These are phyloP conservation scores for Melanitta fusca DNA, from an alignment of 2,797 vertebrate species.

Conservation along the genomic window DNA sequence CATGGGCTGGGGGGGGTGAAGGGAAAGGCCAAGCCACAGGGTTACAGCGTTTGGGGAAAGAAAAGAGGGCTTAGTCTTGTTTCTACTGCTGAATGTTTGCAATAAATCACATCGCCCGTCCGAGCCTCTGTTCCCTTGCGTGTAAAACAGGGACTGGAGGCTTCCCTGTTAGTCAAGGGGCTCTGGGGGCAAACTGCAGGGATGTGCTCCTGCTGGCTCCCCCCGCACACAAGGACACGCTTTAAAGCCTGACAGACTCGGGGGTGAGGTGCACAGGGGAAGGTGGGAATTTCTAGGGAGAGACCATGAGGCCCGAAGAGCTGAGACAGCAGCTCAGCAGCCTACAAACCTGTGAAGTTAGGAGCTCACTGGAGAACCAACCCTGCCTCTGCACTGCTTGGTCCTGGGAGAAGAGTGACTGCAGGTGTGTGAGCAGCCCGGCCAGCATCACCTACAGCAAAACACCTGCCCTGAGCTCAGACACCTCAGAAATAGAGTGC, in stretches of 20 bases:
- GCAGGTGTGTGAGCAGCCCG: not conserved
- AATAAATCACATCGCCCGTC: not conserved
- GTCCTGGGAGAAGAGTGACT: not conserved
- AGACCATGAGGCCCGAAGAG: not conserved
- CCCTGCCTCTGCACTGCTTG: accelerated
- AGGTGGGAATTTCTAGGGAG: not conserved
- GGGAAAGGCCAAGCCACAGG: accelerated
- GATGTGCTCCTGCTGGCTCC: not conserved
- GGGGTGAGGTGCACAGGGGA: not conserved
- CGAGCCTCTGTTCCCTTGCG: not conserved
- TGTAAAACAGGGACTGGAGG: not conserved
- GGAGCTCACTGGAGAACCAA: not conserved
- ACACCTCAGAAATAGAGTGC: not conserved
- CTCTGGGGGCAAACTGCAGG: not conserved
- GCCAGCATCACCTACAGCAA: not conserved
- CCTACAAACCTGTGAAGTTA: not conserved
- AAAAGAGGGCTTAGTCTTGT: not conserved
- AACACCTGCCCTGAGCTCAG: not conserved
- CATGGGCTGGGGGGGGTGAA: not conserved
- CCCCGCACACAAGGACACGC: not conserved
- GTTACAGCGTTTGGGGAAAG: not conserved
- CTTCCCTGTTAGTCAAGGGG: not conserved
- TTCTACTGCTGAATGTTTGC: not conserved
- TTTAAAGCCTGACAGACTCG: not conserved
- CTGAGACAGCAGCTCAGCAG: not conserved